Evolutionary conservation across 1,140 invertebrate genomes (phyloP), one percentile per base, ranked within the genome.

Genomic region (Hyposmocoma kahamanoa): DNA sequence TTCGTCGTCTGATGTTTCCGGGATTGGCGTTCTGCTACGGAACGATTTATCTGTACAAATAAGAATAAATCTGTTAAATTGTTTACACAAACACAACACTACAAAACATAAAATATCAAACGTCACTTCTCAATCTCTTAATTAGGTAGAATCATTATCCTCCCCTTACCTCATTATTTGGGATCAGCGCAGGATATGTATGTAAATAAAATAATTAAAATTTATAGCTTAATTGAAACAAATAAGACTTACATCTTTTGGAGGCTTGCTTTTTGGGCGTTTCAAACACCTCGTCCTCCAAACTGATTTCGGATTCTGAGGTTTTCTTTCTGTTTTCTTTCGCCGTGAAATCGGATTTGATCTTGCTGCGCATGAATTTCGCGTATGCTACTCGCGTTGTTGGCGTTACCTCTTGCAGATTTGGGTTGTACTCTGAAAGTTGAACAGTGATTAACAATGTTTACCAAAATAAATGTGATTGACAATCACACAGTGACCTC

Each of bases 351-450:
- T 92, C 90, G 9, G 87, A 79, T 45, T 89, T 89, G 26, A 92
- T 87, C 57, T 91, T 90, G 43, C 87, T 91, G 28, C 92, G 90
- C 90, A 95, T 95, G 67, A 96, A 96, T 74, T 95, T 95, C 21
- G 93, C 94, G 59, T 95, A 95, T 1, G 94, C 94, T 13, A 95
- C 89, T 61, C 94, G 87, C 0, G 94, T 93, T 0, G 90, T 90
- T 2, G 92, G 91, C 0, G 93, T 90, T 0, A 95, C 90, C 5
- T 89, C 89, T 4, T 90, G 89, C 26, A 95, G 75, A 67, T 92
- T 93, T 0, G 94, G 94, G 88, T 95, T 96, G 69, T 92, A 95
- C 68, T 94, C 92, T 91, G 59, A 9, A n/a, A n/a, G n/a, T n/a
- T n/a, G n/a, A n/a, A n/a, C n/a, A n/a, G n/a, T n/a, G n/a, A n/a